Evolutionary conservation across 2,888 invertebrate species (phyloP).

Genomic region (Eupeodes latifasciatus): DNA sequence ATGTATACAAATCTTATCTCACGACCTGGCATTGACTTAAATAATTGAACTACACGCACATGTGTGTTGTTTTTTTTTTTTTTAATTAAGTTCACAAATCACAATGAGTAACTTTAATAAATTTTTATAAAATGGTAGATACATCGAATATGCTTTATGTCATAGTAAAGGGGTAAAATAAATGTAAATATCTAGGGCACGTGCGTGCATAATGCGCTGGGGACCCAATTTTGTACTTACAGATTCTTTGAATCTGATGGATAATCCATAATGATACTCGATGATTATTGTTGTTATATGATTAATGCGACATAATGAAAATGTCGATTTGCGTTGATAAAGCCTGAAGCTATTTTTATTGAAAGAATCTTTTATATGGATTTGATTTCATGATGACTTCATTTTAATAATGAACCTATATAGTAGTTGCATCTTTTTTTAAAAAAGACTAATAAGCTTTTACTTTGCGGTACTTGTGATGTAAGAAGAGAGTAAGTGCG

Average conservation of each 20-base stretch:
- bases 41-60: conserved; percentile 42
- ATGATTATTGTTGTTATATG: conserved; percentile 48
- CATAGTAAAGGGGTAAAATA: conserved; percentile 32
- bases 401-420: conserved; percentile 30
- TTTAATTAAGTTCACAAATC: conserved; percentile 23
- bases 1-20: conserved; percentile 43
- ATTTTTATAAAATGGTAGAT: conserved; percentile 10
- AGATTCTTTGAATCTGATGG: background rate
- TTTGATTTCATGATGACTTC: conserved; percentile 55
- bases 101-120: background rate
- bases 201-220: conserved; percentile 34
- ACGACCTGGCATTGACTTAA: conserved; percentile 59
- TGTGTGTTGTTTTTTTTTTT: conserved; percentile 2
- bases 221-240: background rate
- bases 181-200: conserved; percentile 62
- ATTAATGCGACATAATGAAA: conserved; percentile 56
- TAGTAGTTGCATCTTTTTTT: background rate
- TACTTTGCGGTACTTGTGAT: conserved; percentile 29
- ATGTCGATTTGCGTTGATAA: conserved; percentile 34
- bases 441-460: conserved; percentile 28
- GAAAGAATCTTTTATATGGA: conserved; percentile 12
- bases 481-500: conserved; percentile 15
- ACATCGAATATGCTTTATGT: conserved; percentile 57
- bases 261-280: conserved; percentile 42
- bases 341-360: conserved; percentile 3